These are phyloP conservation scores for Dromius quadrimaculatus DNA, from an alignment of 2,888 invertebrate species.

Conservation along the genomic window DNA sequence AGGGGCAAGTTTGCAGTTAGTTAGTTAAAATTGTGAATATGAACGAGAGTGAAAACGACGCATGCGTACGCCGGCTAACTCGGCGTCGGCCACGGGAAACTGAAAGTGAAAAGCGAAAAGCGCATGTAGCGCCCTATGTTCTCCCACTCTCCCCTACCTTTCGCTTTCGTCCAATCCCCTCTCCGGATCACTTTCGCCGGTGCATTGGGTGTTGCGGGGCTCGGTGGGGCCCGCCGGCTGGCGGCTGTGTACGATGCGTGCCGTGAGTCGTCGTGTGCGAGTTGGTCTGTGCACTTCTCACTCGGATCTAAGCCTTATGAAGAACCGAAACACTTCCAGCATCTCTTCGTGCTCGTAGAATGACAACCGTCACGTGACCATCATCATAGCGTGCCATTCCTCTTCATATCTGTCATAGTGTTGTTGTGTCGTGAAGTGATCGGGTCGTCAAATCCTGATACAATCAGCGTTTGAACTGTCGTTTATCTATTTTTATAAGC, in stretches of 20 bases:
- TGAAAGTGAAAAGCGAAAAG: conserved; percentile 67
- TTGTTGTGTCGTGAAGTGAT: conserved; percentile 1
- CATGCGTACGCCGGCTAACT: conserved; percentile 62
- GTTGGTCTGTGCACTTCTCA: conserved; percentile 44
- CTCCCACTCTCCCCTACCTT: conserved; percentile 71
- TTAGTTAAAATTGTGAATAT: conserved; percentile 32
- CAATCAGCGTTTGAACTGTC: neutral
- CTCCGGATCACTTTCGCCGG: conserved; percentile 64
- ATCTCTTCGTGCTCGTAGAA: conserved; percentile 2
- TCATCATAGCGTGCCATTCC: neutral
- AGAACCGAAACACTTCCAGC: conserved; percentile 63
- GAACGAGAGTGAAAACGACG: conserved; percentile 64
- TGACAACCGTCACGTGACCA: neutral
- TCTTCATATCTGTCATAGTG: conserved; percentile 2
- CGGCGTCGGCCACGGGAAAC: conserved; percentile 61
- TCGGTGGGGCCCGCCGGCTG: conserved; percentile 40
- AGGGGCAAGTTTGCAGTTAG: conserved; percentile 14
- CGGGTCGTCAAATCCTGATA: no score
- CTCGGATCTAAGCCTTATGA: conserved; percentile 71
- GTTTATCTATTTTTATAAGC: neutral
- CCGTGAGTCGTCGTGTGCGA: conserved; percentile 61
- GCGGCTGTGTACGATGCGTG: conserved; percentile 66
- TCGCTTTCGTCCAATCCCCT: conserved; percentile 72
- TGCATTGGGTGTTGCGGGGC: conserved; percentile 59
- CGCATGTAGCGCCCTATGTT: conserved; percentile 51